These are phyloP conservation scores for Lasioglossum villosulum DNA, from an alignment of 2,888 invertebrate genomes.

Conservation along the genomic window DNA sequence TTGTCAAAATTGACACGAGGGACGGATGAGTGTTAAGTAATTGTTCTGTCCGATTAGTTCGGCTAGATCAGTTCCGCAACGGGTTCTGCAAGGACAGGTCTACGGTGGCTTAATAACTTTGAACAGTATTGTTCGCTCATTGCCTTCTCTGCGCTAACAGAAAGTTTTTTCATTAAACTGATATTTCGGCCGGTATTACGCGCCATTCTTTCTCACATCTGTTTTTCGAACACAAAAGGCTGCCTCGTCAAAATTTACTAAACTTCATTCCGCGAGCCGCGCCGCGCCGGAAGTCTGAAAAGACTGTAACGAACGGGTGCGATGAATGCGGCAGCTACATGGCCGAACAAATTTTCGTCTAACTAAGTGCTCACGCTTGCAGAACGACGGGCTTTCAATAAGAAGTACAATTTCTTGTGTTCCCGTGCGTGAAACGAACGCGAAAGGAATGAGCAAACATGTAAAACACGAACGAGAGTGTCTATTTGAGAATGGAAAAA, in stretches of 20 bases:
- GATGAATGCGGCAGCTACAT: conserved; percentile 41
- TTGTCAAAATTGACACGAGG: too few relatives aligned
- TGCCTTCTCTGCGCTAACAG: background rate
- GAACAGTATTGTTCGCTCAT: background rate
- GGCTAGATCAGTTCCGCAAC: background rate
- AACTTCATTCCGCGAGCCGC: conserved; percentile 20
- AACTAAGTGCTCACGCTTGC: conserved; percentile 28
- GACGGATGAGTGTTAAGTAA: background rate
- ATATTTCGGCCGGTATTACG: conserved; percentile 26
- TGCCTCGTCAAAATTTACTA: conserved; percentile 20
- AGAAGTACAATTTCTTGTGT: background rate
- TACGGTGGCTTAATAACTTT: background rate
- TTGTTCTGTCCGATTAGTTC: background rate
- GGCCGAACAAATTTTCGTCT: conserved; percentile 38
- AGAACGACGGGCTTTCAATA: conserved; percentile 19
- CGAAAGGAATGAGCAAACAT: background rate
- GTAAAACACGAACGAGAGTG: background rate
- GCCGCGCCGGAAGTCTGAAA: conserved; percentile 34
- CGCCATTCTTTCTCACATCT: conserved; percentile 25
- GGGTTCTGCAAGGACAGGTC: background rate
- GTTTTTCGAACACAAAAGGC: conserved; percentile 32
- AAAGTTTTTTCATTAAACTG: conserved; percentile 21
- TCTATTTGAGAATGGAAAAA: background rate
- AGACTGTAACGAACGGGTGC: conserved; percentile 45
- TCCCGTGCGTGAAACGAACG: conserved; percentile 6